Base-by-base conservation (phyloP, 2,113 vertebrate genomes). In the Takifugu flavidus region DNA sequence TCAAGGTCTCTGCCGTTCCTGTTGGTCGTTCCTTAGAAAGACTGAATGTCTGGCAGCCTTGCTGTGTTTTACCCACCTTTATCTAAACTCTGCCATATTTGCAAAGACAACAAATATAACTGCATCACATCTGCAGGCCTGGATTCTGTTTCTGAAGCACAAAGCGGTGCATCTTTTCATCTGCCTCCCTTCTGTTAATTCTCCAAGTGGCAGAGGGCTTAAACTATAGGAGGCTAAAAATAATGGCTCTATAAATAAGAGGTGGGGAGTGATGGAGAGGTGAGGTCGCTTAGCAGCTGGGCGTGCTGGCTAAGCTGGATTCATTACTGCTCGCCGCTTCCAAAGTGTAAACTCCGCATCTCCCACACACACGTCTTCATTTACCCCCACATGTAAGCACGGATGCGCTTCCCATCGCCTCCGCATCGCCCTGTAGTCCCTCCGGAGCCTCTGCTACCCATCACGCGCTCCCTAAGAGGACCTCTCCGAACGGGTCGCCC, bases 151-250 rank as follows among this genome's bases (percentile, higher is more conserved):
- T 20, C 27, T 12, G 8, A 13, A 44, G 59, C 43, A 14, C 1
- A 5, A 20, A 14, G 7, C n/a, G 25, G 42, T 4, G 12, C 12
- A 51, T 49, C n/a, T 13, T 5, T 11, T 53, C 57, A 56, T 13
- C 53, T 27, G 3, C 0, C 42, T 13, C 13, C 54, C 31, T 58
- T 63, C 65, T 51, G 49, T 65, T 77, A 83, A 82, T 82, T 84
- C 78, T 74, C 79, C 76, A 71, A 74, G 62, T 85, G 63, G 74
- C 58, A 45, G 56, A 72, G 54, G 34, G 73, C 61, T 81, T 75
- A 83, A 87, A 88, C 83, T 72, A 84, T 75, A 74, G 74, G 71
- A 62, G 56, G 74, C 87, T 86, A 86, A 87, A 89, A 86, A 90
- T 87, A 90, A 85, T 75, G 66, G 60, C 70, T 77, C 81, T 86